Evolutionary conservation across 2,113 vertebrate genomes (phyloP).

Genomic region (Nymphicus hollandicus): DNA sequence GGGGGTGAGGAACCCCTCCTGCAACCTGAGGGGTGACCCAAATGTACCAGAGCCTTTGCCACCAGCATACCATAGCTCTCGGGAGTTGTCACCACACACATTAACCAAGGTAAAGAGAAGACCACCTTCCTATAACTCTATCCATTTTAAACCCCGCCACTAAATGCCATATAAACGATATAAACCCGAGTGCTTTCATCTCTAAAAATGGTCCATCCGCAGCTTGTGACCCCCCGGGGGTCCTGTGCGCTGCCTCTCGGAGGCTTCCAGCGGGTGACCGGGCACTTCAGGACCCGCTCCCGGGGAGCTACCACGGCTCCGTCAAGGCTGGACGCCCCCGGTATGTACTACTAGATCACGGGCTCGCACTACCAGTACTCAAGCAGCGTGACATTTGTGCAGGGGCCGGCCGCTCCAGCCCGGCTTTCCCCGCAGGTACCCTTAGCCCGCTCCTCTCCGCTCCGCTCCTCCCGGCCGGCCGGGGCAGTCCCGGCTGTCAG

Average conservation of each 20-base stretch:
- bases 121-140: background rate
- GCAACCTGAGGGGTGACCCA: background rate
- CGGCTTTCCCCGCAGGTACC: background rate
- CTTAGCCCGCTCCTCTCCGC: background rate
- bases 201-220: background rate
- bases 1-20: background rate
- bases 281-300: background rate
- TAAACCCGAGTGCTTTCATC: background rate
- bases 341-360: accelerated
- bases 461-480: background rate
- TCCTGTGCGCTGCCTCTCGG: background rate
- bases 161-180: background rate
- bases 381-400: accelerated
- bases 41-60: background rate
- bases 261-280: background rate
- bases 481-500: background rate
- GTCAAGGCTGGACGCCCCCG: too few relatives aligned
- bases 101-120: background rate
- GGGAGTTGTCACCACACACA: background rate
- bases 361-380: background rate
- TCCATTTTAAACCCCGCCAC: background rate
- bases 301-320: background rate
- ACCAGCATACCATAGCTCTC: background rate
- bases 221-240: background rate
- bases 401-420: background rate